Evolutionary conservation across 35 echinoderm and acorn worm species (phyloP).

Genomic region (Lytechinus variegatus): DNA sequence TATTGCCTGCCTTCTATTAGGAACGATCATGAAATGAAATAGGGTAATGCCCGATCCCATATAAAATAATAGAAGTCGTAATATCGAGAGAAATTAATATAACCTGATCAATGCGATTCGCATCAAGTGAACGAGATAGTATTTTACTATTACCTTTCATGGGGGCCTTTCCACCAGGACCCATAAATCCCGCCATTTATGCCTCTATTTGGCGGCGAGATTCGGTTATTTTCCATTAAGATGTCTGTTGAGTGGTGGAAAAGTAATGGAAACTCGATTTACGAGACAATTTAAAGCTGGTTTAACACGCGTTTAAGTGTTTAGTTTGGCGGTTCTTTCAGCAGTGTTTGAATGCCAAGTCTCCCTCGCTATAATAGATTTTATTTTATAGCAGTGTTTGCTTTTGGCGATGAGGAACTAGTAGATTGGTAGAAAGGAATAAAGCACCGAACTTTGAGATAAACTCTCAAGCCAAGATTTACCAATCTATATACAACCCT

Average conservation of each 20-base stretch:
- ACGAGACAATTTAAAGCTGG: background rate
- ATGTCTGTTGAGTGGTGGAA: background rate
- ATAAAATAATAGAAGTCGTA: background rate
- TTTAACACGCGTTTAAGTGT: background rate
- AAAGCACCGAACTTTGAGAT: background rate
- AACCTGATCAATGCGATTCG: background rate
- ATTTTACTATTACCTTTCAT: background rate
- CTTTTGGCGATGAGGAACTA: background rate
- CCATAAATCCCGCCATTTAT: background rate
- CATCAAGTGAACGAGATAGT: background rate
- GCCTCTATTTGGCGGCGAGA: background rate
- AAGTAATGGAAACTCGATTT: background rate
- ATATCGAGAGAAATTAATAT: background rate
- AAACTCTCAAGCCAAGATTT: background rate
- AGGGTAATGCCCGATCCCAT: background rate
- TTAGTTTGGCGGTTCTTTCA: background rate
- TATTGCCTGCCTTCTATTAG: too few species aligned
- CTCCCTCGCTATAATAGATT: background rate
- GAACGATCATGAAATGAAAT: background rate
- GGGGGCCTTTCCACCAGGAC: background rate
- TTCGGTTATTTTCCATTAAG: constrained; percentile 9
- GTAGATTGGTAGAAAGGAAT: background rate
- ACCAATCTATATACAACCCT: background rate
- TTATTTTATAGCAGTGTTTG: background rate
- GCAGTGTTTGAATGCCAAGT: background rate